phyloP scores from a whole-genome alignment of 64 coral and sea anemone species.

The Astreopora myriophthalma region DNA sequence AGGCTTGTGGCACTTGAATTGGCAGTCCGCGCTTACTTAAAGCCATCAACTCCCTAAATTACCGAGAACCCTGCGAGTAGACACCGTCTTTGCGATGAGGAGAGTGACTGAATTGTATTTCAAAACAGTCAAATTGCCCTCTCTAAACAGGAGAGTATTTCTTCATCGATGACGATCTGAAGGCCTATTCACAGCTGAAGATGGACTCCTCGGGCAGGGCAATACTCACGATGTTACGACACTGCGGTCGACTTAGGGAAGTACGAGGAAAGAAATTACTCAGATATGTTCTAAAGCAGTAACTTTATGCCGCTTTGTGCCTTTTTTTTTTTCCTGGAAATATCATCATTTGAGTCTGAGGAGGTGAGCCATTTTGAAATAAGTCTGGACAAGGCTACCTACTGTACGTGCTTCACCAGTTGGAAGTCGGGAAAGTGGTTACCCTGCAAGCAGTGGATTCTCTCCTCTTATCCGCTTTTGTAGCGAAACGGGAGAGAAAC shows the following conservation, averaged over 20 bases:
- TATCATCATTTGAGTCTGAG: background rate
- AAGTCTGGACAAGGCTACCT: background rate
- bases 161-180: constrained; percentile 87
- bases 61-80: too few relatives aligned
- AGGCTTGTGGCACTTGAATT: too few relatives aligned
- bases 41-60: too few relatives aligned
- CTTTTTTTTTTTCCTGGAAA: background rate
- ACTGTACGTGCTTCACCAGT: too few relatives aligned
- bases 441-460: background rate
- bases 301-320: background rate
- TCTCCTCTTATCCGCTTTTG: too few relatives aligned
- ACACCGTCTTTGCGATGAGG: too few relatives aligned
- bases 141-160: constrained; percentile 79
- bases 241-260: constrained; percentile 82
- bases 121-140: background rate
- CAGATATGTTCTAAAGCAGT: constrained; percentile 85
- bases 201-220: constrained; percentile 78
- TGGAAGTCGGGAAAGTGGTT: too few relatives aligned
- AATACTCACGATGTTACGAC: constrained; percentile 81
- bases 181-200: constrained; percentile 82
- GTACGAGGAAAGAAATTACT: constrained; percentile 80
- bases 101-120: background rate
- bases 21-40: too few relatives aligned
- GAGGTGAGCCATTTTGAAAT: background rate
- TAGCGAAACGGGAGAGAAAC: too few relatives aligned